phyloP scores from a whole-genome alignment of 2,888 invertebrate genomes.

The Limnephilus rhombicus region DNA sequence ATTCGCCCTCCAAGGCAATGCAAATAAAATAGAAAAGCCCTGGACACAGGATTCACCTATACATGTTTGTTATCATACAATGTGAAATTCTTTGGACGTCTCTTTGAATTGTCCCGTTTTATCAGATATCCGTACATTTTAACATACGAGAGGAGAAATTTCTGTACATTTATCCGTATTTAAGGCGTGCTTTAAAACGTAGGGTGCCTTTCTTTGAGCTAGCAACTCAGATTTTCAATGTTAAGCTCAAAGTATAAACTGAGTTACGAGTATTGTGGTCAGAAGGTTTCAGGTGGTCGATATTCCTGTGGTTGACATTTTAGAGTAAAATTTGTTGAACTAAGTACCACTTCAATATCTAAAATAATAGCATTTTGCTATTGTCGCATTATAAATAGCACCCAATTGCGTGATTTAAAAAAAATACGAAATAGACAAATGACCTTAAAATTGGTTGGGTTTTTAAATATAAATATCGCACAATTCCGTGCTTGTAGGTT shows the following conservation, averaged over 20 bases:
- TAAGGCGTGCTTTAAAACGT: not conserved
- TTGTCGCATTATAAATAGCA: not conserved
- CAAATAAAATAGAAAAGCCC: constrained; percentile 26
- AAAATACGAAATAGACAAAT: not conserved
- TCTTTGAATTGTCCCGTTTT: constrained; percentile 15
- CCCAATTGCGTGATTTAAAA: not conserved
- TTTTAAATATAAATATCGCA: not conserved
- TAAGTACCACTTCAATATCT: not conserved
- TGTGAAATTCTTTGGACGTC: constrained; percentile 38
- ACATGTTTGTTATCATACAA: not conserved
- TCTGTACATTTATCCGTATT: not conserved
- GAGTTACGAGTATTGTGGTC: not conserved
- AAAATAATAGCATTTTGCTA: not conserved
- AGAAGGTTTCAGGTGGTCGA: not conserved
- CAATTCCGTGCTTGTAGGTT: no score
- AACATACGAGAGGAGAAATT: constrained; percentile 3
- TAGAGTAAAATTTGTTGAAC: not conserved
- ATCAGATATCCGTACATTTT: not conserved
- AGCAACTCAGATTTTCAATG: not conserved
- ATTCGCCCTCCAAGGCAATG: constrained; percentile 11
- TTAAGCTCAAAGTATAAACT: not conserved
- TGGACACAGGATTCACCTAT: constrained; percentile 13
- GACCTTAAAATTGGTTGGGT: not conserved
- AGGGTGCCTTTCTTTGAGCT: not conserved
- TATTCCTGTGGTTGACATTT: not conserved